phyloP scores from a whole-genome alignment of 2,113 vertebrate genomes.

The Platycercus adscitus region DNA sequence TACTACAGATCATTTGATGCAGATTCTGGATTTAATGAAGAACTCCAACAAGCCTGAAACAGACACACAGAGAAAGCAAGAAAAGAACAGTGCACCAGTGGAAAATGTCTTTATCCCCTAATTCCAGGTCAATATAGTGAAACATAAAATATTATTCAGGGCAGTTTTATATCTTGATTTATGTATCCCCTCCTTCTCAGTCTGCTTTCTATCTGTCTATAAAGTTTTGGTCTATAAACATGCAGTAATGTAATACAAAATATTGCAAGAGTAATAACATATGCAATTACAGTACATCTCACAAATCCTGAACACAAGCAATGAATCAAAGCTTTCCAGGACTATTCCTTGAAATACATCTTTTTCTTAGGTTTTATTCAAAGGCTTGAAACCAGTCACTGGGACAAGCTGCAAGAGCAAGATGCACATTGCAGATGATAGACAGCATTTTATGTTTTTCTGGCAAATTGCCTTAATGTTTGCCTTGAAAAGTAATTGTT shows the following conservation, averaged over 20 bases:
- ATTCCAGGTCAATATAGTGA: slow-evolving; percentile 50
- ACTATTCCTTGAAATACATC: slow-evolving; percentile 10
- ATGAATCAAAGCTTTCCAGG: slow-evolving; percentile 54
- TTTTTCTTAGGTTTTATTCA: background rate
- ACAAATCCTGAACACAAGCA: slow-evolving; percentile 37
- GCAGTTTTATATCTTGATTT: slow-evolving; percentile 61
- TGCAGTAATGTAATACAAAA: slow-evolving; percentile 34
- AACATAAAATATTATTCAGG: slow-evolving; percentile 49
- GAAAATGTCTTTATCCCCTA: slow-evolving; percentile 57
- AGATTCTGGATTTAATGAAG: slow-evolving; percentile 47
- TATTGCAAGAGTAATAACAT: slow-evolving; percentile 52
- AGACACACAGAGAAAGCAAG: background rate
- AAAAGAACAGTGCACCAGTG: background rate
- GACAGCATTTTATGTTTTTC: background rate
- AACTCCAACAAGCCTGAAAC: background rate
- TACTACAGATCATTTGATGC: slow-evolving; percentile 61
- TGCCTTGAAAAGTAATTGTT: slow-evolving; percentile 64
- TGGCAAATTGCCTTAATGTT: slow-evolving; percentile 41
- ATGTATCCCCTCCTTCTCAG: slow-evolving; percentile 14
- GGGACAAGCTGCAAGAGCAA: background rate
- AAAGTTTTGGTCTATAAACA: slow-evolving; percentile 54
- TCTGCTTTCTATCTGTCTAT: slow-evolving; percentile 59
- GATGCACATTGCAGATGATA: slow-evolving; percentile 14
- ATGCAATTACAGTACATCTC: slow-evolving; percentile 46
- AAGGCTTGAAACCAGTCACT: background rate